A percentile compares a stretch with the other conserved stretches of the same genome.
Evolutionary conservation across 2,113 vertebrate species (phyloP).

Genomic region (Sapayoa aenigma): DNA sequence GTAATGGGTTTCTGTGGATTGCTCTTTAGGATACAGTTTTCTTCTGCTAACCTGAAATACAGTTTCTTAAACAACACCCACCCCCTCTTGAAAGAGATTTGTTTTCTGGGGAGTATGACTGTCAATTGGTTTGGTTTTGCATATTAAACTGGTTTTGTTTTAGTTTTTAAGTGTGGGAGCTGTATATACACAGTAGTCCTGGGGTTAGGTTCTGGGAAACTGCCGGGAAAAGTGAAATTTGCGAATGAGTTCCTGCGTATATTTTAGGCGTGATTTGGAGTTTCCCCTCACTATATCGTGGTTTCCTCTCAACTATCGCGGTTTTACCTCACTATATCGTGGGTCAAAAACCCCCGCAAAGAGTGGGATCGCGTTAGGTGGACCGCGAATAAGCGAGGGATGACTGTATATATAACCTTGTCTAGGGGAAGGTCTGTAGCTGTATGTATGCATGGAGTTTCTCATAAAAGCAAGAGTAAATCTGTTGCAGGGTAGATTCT

Average conservation of each 20-base stretch:
- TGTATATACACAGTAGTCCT: too few species aligned
- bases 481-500: background rate
- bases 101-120: background rate
- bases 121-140: background rate
- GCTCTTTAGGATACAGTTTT: background rate
- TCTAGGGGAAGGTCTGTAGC: background rate
- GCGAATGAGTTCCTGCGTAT: too few species aligned
- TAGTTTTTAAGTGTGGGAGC: background rate
- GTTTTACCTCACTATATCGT: too few species aligned
- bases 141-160: background rate
- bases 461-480: background rate
- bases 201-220: too few species aligned
- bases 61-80: background rate
- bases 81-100: background rate
- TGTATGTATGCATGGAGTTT: rapidly evolving
- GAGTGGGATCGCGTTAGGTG: too few species aligned
- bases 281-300: too few species aligned
- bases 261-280: too few species aligned
- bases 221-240: too few species aligned
- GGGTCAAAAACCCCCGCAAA: too few species aligned
- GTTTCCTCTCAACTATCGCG: too few species aligned
- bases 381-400: too few species aligned
- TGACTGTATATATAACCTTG: too few species aligned
- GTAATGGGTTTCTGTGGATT: background rate
- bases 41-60: background rate